Base-by-base conservation (phyloP, 1,140 invertebrate species). In the Pseudomyrmex flavicornis region DNA sequence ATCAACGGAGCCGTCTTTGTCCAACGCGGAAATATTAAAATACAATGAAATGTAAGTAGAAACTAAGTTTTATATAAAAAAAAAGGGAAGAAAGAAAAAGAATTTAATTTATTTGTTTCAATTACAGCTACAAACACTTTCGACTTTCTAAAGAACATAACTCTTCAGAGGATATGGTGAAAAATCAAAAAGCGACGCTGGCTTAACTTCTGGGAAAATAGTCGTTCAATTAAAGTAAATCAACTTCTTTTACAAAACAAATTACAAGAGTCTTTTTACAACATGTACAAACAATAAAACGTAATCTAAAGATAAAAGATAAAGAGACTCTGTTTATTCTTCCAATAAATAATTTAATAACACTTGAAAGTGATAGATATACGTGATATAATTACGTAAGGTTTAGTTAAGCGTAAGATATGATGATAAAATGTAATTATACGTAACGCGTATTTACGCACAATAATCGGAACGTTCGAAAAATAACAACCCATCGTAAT, bases 1-100 rank as follows among this genome's bases (percentile, higher is more conserved):
- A 13, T 95, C 95, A 73, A 97, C 96, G 13, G 95, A 95, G 70
- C 96, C 97, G 0, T 97, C 97, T 3, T 94, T 97, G 12, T 95
- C 95, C 2, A 88, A 83, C 9, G 90, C 94, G 9, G 96, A 97
- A 88, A 95, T 95, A 61, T 62, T 91, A 15, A 96, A 96, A 91
- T 97, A 97, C 89, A 94, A 95, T 70, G 94, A 90, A 87, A 96
- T 96, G 96, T 96, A 92, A 91, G 91, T 89, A 35, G 50, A 10
- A 35, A 35, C 35, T 35, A 35, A 10, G 13, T 17, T 17, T 8
- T n/a, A 3, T 5, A n/a, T 3, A 4, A 48, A 48, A 4, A 56
- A 15, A 10, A 46, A 0, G 26, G n/a, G 12, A 15, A 59, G 17
- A 61, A 61, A 35, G 35, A 35, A 35, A 1, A 35, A 9, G 46